These are phyloP conservation scores for Poeciliopsis infans DNA, from an alignment of 2,797 vertebrate genomes.

Conservation along the genomic window DNA sequence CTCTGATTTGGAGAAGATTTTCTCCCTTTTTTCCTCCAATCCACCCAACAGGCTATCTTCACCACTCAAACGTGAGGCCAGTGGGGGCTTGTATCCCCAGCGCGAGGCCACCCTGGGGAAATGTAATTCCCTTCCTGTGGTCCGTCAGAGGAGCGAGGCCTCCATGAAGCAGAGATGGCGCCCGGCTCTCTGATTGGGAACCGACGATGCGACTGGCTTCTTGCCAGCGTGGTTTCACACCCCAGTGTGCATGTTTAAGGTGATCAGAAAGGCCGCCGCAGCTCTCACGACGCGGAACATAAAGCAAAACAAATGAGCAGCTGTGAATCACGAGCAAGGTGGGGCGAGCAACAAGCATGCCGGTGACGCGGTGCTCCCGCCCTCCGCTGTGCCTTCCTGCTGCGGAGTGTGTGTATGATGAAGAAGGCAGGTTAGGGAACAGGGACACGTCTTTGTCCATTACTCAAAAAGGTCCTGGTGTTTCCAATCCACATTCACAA, in stretches of 20 bases:
- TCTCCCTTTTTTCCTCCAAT: conserved; percentile 71
- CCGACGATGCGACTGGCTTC: conserved; percentile 47
- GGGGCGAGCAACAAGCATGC: conserved; percentile 54
- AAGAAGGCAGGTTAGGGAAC: conserved; percentile 47
- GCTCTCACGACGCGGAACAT: conserved; percentile 45
- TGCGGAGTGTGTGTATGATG: conserved; percentile 47
- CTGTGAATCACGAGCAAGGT: conserved; percentile 47
- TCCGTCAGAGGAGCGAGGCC: conserved; percentile 47
- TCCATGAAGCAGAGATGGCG: conserved; percentile 31
- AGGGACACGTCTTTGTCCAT: conserved; percentile 60
- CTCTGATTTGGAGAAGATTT: conserved; percentile 73
- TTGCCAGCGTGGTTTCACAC: conserved; percentile 45
- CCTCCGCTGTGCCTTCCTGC: conserved; percentile 31
- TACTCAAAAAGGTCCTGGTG: conserved; percentile 68
- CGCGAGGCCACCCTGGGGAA: conserved; percentile 64
- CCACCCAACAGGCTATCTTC: conserved; percentile 66
- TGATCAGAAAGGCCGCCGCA: conserved; percentile 53
- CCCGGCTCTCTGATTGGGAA: conserved; percentile 61
- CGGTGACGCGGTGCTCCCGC: conserved; percentile 21
- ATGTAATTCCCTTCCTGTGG: conserved; percentile 73
- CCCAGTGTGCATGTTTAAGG: conserved; percentile 63
- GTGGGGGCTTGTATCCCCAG: conserved; percentile 62
- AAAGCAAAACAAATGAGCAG: conserved; percentile 70
- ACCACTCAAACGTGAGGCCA: conserved; percentile 49
- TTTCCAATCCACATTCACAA: conserved; percentile 73